These are phyloP conservation scores for Acanthococcus lagerstroemiae DNA, from an alignment of 2,888 invertebrate genomes.

Conservation along the genomic window DNA sequence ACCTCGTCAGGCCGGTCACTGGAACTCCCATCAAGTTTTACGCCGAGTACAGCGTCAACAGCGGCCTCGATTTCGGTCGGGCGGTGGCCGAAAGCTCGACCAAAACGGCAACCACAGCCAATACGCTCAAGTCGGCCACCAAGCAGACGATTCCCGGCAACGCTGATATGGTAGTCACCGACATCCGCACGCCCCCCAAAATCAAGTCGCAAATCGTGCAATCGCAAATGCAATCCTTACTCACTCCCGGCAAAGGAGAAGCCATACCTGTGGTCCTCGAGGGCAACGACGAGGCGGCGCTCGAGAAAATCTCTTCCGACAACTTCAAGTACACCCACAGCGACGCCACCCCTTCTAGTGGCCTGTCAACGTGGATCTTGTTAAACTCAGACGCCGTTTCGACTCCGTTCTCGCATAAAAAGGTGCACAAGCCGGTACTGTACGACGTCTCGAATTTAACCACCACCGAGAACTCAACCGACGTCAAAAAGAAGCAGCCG, in stretches of 20 bases:
- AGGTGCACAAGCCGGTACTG: slow-evolving; percentile 7
- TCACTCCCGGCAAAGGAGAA: slow-evolving; percentile 46
- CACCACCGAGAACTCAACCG: not conserved
- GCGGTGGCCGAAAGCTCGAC: not conserved
- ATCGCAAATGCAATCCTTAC: slow-evolving; percentile 39
- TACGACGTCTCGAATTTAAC: not conserved
- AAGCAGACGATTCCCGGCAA: slow-evolving; percentile 45
- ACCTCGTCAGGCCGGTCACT: not conserved
- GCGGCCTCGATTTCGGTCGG: slow-evolving; percentile 18
- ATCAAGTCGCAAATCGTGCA: slow-evolving; percentile 47
- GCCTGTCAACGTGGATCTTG: slow-evolving; percentile 67
- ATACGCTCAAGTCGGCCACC: slow-evolving; percentile 51
- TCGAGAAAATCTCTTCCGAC: slow-evolving; percentile 40
- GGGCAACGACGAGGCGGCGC: slow-evolving; percentile 42
- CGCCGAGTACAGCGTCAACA: slow-evolving; percentile 20
- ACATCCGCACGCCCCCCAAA: slow-evolving; percentile 55
- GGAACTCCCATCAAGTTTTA: slow-evolving; percentile 3
- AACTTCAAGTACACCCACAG: slow-evolving; percentile 29
- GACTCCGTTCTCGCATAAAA: slow-evolving; percentile 33
- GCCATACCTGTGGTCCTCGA: slow-evolving; percentile 56
- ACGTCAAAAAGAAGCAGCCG: slow-evolving; percentile 32
- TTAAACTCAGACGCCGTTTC: slow-evolving; percentile 47
- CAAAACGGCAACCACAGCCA: slow-evolving; percentile 41
- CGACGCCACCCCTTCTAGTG: slow-evolving; percentile 42
- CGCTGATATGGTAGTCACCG: slow-evolving; percentile 45